Conservation (phyloP, 1,140 invertebrate genomes). For the Oedothorax gibbosus region DNA sequence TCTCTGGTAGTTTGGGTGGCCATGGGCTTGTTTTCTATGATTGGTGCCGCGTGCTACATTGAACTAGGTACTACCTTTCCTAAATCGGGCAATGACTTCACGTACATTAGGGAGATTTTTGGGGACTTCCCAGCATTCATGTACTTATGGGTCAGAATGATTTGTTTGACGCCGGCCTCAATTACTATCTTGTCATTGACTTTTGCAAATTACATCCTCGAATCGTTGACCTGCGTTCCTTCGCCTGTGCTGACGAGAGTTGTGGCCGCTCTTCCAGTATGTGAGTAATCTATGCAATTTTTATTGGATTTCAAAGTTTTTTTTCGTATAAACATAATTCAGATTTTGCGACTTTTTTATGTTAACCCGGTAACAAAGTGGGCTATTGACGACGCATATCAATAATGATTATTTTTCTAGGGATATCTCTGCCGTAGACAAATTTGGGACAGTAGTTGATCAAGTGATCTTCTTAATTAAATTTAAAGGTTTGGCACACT, state of each 20-base stretch:
- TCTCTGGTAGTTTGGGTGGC: constrained; percentile 65
- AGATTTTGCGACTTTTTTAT: too few species aligned
- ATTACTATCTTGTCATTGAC: constrained; percentile 72
- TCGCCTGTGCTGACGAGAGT: constrained; percentile 73
- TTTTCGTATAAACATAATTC: too few species aligned
- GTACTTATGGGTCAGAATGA: constrained; percentile 66
- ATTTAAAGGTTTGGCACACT: too few species aligned
- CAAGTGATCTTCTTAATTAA: too few species aligned
- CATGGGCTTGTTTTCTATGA: constrained; percentile 64
- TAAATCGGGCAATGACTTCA: constrained; percentile 68
- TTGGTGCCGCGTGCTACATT: constrained; percentile 71
- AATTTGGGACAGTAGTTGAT: too few species aligned
- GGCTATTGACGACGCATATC: too few species aligned
- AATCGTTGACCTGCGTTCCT: constrained; percentile 88
- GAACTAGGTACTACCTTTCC: constrained; percentile 71
- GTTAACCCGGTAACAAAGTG: too few species aligned
- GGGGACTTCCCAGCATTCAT: constrained; percentile 66
- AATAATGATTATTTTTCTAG: too few species aligned
- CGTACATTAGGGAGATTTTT: constrained; percentile 65
- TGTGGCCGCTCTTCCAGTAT: constrained; percentile 79
- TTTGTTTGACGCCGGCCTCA: constrained; percentile 66
- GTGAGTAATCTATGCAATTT: constrained; percentile 78
- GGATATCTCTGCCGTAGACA: too few species aligned
- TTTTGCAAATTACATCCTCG: constrained; percentile 92
- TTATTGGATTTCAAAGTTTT: constrained; percentile 67